Conservation (phyloP, 2,113 vertebrate species). For the Crotophaga sulcirostris region DNA sequence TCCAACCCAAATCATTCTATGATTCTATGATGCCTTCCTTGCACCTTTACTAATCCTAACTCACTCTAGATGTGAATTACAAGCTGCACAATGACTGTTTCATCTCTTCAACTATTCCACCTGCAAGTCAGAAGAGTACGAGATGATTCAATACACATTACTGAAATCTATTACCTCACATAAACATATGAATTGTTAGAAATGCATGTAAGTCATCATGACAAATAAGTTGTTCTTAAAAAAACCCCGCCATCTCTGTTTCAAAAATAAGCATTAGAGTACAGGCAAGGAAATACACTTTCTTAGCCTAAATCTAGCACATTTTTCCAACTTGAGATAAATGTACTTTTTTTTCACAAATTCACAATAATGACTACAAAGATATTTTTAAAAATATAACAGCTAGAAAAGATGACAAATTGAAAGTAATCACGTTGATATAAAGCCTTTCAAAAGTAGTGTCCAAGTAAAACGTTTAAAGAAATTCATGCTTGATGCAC, state of each 20-base stretch:
- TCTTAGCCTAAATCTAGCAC: not conserved
- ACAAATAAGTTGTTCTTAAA: not conserved
- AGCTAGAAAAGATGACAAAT: not conserved
- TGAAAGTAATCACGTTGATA: not conserved
- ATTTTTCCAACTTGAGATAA: not conserved
- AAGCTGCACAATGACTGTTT: not conserved
- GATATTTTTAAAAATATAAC: not conserved
- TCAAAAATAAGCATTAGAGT: not conserved
- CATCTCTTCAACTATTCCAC: not conserved
- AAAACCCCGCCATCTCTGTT: not conserved
- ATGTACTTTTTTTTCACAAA: not conserved
- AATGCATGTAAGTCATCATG: not conserved
- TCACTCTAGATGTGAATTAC: not conserved
- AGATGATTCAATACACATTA: not conserved
- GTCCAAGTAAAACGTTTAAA: not conserved
- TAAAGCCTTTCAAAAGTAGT: not conserved
- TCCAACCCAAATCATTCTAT: too few relatives aligned
- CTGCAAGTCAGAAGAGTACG: not conserved
- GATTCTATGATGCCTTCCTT: too few relatives aligned
- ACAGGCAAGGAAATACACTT: not conserved
- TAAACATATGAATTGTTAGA: not conserved
- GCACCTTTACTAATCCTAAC: not conserved
- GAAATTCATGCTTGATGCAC: not conserved
- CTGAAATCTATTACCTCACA: not conserved
- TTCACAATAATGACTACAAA: not conserved